Base-by-base conservation (phyloP, 2,888 invertebrate species). In the Micoletzkya japonica region DNA sequence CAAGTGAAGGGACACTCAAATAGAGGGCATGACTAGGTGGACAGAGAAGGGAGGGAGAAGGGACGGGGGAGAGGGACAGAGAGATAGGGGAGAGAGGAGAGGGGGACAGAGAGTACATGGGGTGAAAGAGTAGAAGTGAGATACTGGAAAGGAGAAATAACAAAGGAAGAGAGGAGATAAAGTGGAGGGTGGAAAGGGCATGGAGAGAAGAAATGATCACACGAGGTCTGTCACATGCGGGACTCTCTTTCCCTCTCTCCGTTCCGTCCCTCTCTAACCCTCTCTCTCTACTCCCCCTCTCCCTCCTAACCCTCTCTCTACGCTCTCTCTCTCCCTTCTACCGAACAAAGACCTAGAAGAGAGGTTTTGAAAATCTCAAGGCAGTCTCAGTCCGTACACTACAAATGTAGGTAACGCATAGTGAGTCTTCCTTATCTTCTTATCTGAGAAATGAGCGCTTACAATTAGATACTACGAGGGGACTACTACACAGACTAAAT, bases 131-230 rank as follows among this genome's bases (percentile, higher is more conserved):
- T n/a, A 60, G 28, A 26, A 28, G 60, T 17, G 24, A 60, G 60
- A 60, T 57, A 34, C 39, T 60, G 24, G 60, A 60, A 39, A 34
- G 61, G n/a, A n/a, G n/a, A n/a, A n/a, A n/a, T n/a, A n/a, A n/a
- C n/a, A n/a, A n/a, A n/a, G n/a, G n/a, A n/a, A n/a, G n/a, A n/a
- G n/a, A n/a, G n/a, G n/a, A n/a, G n/a, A n/a, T n/a, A n/a, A n/a
- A 61, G 10, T 4, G 58, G 7, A 17, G n/a, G 32, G 44, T 20
- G 61, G 32, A 49, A 4, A 58, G 61, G 28, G 30, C 44, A 61
- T 44, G n/a, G 6, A n/a, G 49, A 61, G n/a, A 7, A 39, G 28
- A n/a, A 24, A 30, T 34, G 49, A 49, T 6, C 61, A 61, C 32
- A 61, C 49, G 61, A 61, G n/a, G n/a, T n/a, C n/a, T n/a, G n/a